Base-by-base conservation (phyloP, 1,140 invertebrate species). In the Zaprionus kolodkinae region DNA sequence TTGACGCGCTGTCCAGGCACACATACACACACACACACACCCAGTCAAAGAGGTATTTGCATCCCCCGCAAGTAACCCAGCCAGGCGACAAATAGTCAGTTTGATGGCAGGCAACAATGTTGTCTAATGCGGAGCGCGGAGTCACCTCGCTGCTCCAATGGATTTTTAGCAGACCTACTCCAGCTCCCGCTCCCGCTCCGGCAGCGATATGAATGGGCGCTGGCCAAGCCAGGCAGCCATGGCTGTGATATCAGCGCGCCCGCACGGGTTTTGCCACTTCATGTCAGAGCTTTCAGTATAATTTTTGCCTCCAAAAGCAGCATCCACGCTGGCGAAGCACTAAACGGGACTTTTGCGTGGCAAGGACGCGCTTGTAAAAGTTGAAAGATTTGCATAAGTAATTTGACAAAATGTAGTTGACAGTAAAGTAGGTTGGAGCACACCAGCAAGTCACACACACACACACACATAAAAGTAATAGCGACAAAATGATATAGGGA, bases 371-470 rank as follows among this genome's bases (percentile, higher is more conserved):
- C 78, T 90, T 89, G 86, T 89, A 90, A 85, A 89, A 89, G 85
- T 90, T 89, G 81, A 89, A 89, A 90, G 85, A 89, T 89, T 89
- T 89, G 85, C 85, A 89, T 89, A 89, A 89, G 85, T 89, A 89
- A 89, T 89, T 89, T 90, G 81, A 90, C 86, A 89, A 85, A 89
- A 89, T 89, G 85, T 89, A 89, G 85, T 89, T 89, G 85, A 89
- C 85, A 89, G 86, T 85, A 90, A 81, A 89, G 88, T 80, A 87
- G 76, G 72, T 74, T 78, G 57, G 62, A 78, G 75, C 68, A 65
- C 48, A 65, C 48, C 67, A 74, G 63, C 60, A 66, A 84, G 75
- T 72, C 70, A 71, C 65, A 65, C 71, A 74, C 72, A 65, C 71
- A 74, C 72, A 35, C 36, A 65, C 55, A 54, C 62, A 66, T 71